Conservation (phyloP, 2,888 invertebrate genomes). For the Rhogogaster chlorosoma region DNA sequence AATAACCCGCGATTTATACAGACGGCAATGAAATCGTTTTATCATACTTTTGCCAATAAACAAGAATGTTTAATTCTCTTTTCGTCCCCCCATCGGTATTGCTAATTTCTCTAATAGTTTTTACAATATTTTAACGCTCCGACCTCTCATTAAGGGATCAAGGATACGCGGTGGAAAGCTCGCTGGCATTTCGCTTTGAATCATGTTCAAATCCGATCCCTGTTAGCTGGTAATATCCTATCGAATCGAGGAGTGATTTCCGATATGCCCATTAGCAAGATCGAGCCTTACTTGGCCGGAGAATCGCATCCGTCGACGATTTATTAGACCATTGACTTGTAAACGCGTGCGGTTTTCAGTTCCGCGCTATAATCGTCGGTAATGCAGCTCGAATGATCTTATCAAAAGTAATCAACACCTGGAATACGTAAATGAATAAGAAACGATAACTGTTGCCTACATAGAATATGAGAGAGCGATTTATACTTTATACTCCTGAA, state of each 20-base stretch:
- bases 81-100: neutral
- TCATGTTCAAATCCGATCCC: constrained; percentile 33
- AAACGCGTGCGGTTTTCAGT: neutral
- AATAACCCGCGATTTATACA: neutral
- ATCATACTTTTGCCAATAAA: neutral
- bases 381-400: constrained; percentile 9
- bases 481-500: neutral
- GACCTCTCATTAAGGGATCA: constrained; percentile 17
- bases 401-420: constrained; percentile 47
- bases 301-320: constrained; percentile 37
- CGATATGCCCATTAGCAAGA: constrained; percentile 49
- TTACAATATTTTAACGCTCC: neutral
- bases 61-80: neutral
- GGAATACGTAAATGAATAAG: neutral
- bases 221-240: neutral
- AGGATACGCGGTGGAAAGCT: constrained; percentile 18
- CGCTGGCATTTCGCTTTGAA: neutral
- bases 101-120: neutral
- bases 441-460: neutral
- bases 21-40: neutral
- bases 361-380: neutral
- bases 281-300: constrained; percentile 32
- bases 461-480: too few species aligned
- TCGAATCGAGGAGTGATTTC: constrained; percentile 36
- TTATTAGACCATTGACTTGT: constrained; percentile 47